phyloP scores from a whole-genome alignment of 2,113 vertebrate species.

The Eulemur macaco region DNA sequence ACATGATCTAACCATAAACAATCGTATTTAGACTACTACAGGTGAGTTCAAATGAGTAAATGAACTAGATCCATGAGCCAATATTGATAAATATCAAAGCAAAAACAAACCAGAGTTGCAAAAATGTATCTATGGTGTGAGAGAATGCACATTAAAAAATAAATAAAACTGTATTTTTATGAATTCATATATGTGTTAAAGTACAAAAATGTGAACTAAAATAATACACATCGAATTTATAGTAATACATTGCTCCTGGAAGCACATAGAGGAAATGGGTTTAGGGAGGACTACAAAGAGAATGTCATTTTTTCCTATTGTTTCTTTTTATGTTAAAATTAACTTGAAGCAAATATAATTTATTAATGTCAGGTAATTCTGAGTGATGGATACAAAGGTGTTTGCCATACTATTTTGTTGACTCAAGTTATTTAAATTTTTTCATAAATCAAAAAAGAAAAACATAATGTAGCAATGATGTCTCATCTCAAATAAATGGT shows the following conservation, averaged over 20 bases:
- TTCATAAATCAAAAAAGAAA: neutral
- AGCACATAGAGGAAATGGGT: neutral
- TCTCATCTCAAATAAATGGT: neutral
- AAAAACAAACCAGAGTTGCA: neutral
- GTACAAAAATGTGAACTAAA: neutral
- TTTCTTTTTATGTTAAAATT: neutral
- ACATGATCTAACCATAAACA: neutral
- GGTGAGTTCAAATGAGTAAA: neutral
- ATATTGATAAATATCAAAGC: neutral
- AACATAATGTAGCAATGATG: neutral
- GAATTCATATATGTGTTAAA: neutral
- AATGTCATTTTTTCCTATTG: neutral
- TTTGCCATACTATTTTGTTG: neutral
- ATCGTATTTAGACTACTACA: neutral
- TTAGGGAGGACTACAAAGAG: neutral
- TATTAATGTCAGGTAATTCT: neutral
- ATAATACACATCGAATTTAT: neutral
- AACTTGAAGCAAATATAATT: neutral
- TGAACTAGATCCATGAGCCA: neutral
- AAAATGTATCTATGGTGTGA: neutral
- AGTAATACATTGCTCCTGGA: neutral
- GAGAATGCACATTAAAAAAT: neutral
- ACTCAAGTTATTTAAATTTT: neutral
- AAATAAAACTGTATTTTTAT: neutral
- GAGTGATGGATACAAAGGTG: neutral